Conservation (phyloP, 2,888 invertebrate genomes). For the Dicyrtoma fusca region DNA sequence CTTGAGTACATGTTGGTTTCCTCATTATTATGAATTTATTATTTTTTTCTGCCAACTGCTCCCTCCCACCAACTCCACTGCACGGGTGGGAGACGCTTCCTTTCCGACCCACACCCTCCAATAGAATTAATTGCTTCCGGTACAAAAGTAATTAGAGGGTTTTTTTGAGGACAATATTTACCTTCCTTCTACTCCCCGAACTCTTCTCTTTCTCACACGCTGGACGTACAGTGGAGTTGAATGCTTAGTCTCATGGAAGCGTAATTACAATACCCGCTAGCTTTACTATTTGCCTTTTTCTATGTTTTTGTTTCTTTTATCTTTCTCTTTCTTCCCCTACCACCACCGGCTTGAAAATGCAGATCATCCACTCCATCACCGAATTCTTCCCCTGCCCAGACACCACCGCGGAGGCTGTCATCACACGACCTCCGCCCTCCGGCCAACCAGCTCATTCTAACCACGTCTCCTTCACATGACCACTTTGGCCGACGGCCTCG, state of each 20-base stretch:
- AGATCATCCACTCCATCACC: slow-evolving; percentile 56
- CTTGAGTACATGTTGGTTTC: too few relatives aligned
- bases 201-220: neutral
- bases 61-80: too few relatives aligned
- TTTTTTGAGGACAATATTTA: too few relatives aligned
- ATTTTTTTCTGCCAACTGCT: too few relatives aligned
- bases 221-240: neutral
- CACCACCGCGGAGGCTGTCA: slow-evolving; percentile 53
- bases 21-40: too few relatives aligned
- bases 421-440: slow-evolving; percentile 55
- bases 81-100: too few relatives aligned
- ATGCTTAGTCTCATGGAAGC: slow-evolving; percentile 8
- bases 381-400: slow-evolving; percentile 51
- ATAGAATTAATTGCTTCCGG: too few relatives aligned
- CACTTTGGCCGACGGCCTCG: slow-evolving; percentile 40
- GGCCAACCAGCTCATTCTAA: slow-evolving; percentile 50
- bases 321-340: slow-evolving; percentile 8
- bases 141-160: too few relatives aligned
- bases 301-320: slow-evolving; percentile 27
- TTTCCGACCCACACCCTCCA: too few relatives aligned
- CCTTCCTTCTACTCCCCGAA: neutral
- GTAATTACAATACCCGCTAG: neutral
- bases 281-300: slow-evolving; percentile 28
- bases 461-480: slow-evolving; percentile 47
- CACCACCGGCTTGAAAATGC: slow-evolving; percentile 22